Evolutionary conservation across 2,888 invertebrate genomes (phyloP).

Genomic region (Eupithecia subfuscata): DNA sequence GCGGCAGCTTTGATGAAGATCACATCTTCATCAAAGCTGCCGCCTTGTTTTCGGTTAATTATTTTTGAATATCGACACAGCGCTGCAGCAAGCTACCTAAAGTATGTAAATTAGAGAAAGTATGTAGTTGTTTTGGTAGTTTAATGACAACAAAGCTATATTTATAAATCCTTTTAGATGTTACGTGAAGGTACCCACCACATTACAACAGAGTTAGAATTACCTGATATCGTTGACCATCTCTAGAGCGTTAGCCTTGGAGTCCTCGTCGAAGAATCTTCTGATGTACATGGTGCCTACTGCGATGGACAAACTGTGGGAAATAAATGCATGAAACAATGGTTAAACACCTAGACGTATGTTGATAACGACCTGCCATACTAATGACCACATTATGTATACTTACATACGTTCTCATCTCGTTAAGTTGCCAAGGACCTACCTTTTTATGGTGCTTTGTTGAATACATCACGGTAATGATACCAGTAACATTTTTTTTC

Average conservation of each 20-base stretch:
- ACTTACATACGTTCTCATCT: constrained; percentile 1
- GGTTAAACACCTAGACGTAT: not conserved
- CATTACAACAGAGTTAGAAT: not conserved
- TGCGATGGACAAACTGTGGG: constrained; percentile 87
- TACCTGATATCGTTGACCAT: constrained; percentile 94
- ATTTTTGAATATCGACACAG: not conserved
- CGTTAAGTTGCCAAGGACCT: not conserved
- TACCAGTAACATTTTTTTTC: not conserved
- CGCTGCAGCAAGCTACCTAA: not conserved
- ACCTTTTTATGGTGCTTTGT: not conserved
- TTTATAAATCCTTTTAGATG: not conserved
- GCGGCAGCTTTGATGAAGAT: not conserved
- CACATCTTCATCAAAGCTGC: no score
- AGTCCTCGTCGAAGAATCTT: constrained; percentile 93
- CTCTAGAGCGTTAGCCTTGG: constrained; percentile 92
- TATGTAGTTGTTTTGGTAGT: not conserved
- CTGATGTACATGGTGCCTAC: constrained; percentile 94
- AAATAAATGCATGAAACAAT: constrained; percentile 22
- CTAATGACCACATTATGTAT: not conserved
- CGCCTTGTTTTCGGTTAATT: no score
- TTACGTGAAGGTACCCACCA: not conserved
- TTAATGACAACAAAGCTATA: not conserved
- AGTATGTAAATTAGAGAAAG: not conserved
- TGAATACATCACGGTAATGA: not conserved
- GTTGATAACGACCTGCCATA: constrained; percentile 7